These are phyloP conservation scores for Chitala chitala DNA, from an alignment of 2,113 vertebrate species.

Conservation along the genomic window DNA sequence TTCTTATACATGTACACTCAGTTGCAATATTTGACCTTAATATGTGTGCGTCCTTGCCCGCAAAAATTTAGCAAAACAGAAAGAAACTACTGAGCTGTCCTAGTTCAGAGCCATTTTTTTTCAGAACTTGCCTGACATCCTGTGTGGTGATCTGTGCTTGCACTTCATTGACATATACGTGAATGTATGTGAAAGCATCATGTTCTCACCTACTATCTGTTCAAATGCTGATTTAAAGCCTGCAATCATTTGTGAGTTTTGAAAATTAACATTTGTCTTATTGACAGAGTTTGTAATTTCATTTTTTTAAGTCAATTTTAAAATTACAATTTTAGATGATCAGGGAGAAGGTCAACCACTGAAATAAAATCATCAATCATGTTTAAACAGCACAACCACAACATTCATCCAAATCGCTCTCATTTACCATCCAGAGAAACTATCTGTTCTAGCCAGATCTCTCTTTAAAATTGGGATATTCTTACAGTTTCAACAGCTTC, in stretches of 20 bases:
- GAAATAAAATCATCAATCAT: too few relatives aligned
- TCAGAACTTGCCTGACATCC: constrained; percentile 12
- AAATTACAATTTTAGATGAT: too few relatives aligned
- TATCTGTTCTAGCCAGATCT: too few relatives aligned
- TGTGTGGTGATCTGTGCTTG: constrained; percentile 8
- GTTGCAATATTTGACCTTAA: constrained; percentile 2
- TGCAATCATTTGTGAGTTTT: background rate
- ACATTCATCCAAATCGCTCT: too few relatives aligned
- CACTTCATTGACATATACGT: background rate
- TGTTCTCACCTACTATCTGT: background rate
- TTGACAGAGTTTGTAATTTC: too few relatives aligned
- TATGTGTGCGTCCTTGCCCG: background rate
- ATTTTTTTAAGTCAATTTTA: too few relatives aligned
- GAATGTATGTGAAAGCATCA: background rate
- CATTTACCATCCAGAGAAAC: too few relatives aligned
- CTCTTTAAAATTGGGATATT: too few relatives aligned
- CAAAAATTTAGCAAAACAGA: background rate
- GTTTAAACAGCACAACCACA: too few relatives aligned
- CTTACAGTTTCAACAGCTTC: too few relatives aligned
- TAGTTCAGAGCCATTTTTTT: constrained; percentile 16
- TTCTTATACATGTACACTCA: background rate
- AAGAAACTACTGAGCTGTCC: constrained; percentile 11
- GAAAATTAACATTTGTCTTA: background rate
- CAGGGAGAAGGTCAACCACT: too few relatives aligned
- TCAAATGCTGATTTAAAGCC: background rate